Percentiles rank a stretch among this genome's conserved stretches.
Evolutionary conservation across 92 coral and sea anemone genomes (phyloP).

Genomic region (Epizoanthus stellaris): DNA sequence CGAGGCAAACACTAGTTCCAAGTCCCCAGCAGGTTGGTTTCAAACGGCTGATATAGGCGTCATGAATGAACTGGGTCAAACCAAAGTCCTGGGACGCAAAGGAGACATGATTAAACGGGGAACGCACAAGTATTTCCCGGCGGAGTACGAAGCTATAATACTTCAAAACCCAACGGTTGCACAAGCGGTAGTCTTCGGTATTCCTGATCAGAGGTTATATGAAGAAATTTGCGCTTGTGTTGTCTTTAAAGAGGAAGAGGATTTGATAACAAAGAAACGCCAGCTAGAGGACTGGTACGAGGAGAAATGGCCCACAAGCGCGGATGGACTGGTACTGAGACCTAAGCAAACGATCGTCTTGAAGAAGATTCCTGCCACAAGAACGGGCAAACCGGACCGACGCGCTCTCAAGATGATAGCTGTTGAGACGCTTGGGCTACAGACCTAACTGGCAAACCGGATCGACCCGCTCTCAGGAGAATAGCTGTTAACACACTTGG

Average conservation of each 20-base stretch:
- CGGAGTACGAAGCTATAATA: constrained; percentile 31
- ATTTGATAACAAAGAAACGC: too few relatives aligned
- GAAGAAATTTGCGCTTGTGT: constrained; percentile 65
- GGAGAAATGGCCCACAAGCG: too few relatives aligned
- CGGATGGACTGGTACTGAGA: too few relatives aligned
- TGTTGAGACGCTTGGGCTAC: too few relatives aligned
- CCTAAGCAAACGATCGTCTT: too few relatives aligned
- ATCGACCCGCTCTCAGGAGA: too few relatives aligned
- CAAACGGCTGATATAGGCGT: constrained; percentile 32
- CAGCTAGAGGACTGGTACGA: too few relatives aligned
- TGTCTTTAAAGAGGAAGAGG: constrained; percentile 27
- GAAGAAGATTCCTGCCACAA: too few relatives aligned
- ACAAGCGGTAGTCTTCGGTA: constrained; percentile 40
- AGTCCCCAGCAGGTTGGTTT: constrained; percentile 48
- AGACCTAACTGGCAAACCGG: too few relatives aligned
- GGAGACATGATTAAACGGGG: constrained; percentile 51
- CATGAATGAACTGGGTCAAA: constrained; percentile 38
- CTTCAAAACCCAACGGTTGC: constrained; percentile 30
- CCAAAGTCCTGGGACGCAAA: constrained; percentile 41
- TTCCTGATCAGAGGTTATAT: constrained; percentile 57
- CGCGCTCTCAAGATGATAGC: too few relatives aligned
- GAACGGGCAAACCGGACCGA: too few relatives aligned
- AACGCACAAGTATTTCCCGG: constrained; percentile 33
- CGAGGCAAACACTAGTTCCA: not conserved
- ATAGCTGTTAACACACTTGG: too few relatives aligned